These are phyloP conservation scores for Gila robusta DNA, from an alignment of 2,797 vertebrate genomes.

Conservation along the genomic window DNA sequence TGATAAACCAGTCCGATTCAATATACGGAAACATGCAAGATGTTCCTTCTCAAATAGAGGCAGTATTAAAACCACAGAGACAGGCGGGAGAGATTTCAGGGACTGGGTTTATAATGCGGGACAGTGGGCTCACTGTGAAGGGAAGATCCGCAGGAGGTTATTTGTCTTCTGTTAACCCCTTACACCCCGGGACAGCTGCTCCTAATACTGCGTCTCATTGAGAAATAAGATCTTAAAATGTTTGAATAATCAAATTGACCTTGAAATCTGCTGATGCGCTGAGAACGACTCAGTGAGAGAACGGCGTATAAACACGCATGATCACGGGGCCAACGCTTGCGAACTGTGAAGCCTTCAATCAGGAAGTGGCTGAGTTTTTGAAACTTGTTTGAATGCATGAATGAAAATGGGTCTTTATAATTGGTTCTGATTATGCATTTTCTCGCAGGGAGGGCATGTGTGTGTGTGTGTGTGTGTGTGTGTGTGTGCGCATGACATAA, in stretches of 20 bases:
- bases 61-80: constrained; percentile 65
- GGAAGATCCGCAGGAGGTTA: constrained; percentile 60
- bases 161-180: constrained; percentile 59
- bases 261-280: constrained; percentile 54
- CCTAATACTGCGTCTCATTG: not conserved
- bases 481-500: not conserved
- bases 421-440: constrained; percentile 11
- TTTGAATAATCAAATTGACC: constrained; percentile 50
- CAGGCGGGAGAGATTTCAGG: constrained; percentile 68
- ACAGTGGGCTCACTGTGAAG: constrained; percentile 71
- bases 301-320: not conserved
- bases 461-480: not conserved
- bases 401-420: constrained; percentile 14
- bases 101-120: constrained; percentile 67
- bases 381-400: constrained; percentile 18
- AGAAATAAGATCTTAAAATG: constrained; percentile 36
- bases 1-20: constrained; percentile 54
- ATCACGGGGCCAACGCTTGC: not conserved
- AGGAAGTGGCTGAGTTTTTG: not conserved
- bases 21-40: constrained; percentile 43
- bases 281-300: constrained; percentile 22
- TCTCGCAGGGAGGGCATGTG: not conserved
- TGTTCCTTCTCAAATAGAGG: constrained; percentile 63
- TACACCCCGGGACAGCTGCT: constrained; percentile 10
- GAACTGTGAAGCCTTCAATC: constrained; percentile 29